Evolutionary conservation across 1,140 invertebrate species (phyloP).

Genomic region (Ephestia elutella): DNA sequence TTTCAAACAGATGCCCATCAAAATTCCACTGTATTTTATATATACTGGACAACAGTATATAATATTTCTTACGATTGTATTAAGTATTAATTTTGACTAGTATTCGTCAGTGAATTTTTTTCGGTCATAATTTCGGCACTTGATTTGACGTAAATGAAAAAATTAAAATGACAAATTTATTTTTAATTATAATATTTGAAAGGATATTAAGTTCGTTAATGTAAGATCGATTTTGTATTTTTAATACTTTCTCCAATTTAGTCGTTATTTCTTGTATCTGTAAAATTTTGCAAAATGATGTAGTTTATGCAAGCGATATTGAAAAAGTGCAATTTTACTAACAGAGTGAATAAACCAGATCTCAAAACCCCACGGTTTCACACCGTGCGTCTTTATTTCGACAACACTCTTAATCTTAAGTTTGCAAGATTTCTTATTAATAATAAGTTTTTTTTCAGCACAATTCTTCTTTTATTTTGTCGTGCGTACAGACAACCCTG

Average conservation of each 20-base stretch:
- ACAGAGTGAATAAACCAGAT: neutral
- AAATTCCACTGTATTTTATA: too few relatives aligned
- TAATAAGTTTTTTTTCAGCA: neutral
- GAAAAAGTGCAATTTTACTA: neutral
- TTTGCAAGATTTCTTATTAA: neutral
- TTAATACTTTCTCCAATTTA: neutral
- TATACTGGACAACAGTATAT: too few relatives aligned
- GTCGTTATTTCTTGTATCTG: neutral
- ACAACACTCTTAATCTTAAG: neutral
- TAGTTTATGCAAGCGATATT: neutral
- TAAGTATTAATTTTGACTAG: neutral
- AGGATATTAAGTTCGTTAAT: neutral
- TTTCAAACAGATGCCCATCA: too few relatives aligned
- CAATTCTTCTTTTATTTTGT: constrained; percentile 10
- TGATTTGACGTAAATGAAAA: neutral
- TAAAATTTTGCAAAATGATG: neutral
- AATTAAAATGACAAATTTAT: neutral
- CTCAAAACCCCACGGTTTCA: too few relatives aligned
- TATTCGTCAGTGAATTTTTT: neutral
- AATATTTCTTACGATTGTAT: neutral
- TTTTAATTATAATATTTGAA: neutral
- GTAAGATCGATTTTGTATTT: neutral
- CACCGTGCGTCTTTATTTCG: too few relatives aligned
- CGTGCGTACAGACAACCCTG: neutral
- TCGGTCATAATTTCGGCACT: neutral